phyloP scores from a whole-genome alignment of 1,140 invertebrate genomes.

The Eumeta japonica region DNA sequence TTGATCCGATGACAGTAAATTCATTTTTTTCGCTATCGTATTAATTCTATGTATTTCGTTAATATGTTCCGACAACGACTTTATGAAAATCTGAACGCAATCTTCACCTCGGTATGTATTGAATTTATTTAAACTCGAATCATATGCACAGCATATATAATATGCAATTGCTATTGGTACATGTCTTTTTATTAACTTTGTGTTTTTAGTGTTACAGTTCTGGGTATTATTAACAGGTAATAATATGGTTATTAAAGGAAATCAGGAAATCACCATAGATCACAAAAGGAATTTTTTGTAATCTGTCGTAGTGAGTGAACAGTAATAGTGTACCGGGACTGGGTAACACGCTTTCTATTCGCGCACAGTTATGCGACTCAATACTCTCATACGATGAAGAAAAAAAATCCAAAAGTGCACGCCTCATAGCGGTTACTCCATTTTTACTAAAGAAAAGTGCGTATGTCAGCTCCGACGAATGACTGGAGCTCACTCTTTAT shows the following conservation, averaged over 20 bases:
- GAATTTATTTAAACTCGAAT: neutral
- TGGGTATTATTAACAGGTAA: neutral
- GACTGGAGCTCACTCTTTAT: no score
- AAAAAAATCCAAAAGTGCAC: no score
- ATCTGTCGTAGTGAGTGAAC: neutral
- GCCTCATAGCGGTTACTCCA: no score
- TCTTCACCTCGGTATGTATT: neutral
- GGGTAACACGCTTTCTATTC: neutral
- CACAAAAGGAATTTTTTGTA: neutral
- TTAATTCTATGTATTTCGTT: neutral
- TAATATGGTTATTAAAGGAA: neutral
- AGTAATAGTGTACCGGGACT: neutral
- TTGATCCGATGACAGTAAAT: neutral
- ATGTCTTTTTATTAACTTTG: neutral
- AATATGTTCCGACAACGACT: neutral
- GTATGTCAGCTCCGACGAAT: no score
- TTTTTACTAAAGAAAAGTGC: no score
- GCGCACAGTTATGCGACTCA: slow-evolving; percentile 1
- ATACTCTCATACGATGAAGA: no score
- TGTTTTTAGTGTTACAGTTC: neutral
- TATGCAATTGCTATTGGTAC: neutral
- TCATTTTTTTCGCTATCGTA: neutral
- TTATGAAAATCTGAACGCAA: neutral
- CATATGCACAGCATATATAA: neutral
- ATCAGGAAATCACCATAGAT: neutral